These are phyloP conservation scores for Macquaria australasica DNA, from an alignment of 2,113 vertebrate species.

Conservation along the genomic window DNA sequence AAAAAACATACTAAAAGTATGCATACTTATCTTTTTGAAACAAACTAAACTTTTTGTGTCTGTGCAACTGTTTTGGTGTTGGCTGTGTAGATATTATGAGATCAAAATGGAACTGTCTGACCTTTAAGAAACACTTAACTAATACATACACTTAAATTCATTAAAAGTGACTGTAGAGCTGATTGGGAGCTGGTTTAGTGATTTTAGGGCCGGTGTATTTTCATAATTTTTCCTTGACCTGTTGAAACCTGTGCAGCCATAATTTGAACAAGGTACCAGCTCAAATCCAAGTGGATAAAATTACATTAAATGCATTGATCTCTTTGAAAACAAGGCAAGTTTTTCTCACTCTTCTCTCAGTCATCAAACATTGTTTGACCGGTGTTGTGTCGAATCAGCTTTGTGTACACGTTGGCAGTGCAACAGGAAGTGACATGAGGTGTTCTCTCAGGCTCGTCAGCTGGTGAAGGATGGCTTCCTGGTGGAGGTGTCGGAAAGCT, in stretches of 20 bases:
- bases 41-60: too few species aligned
- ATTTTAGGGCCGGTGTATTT: not conserved
- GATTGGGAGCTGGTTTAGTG: not conserved
- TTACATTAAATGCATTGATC: too few species aligned
- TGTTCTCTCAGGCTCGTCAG: slow-evolving; percentile 89
- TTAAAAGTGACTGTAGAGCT: not conserved
- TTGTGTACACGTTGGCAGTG: not conserved
- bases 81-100: too few species aligned
- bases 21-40: too few species aligned
- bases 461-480: slow-evolving; percentile 98
- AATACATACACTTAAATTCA: too few species aligned
- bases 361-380: not conserved
- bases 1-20: too few species aligned
- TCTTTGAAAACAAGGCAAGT: not conserved
- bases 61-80: too few species aligned
- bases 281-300: too few species aligned
- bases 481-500: slow-evolving; percentile 96
- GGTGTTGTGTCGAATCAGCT: not conserved
- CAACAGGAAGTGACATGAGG: slow-evolving; percentile 34
- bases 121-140: not conserved
- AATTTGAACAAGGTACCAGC: too few species aligned
- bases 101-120: not conserved
- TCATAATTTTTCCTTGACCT: not conserved
- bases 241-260: too few species aligned
- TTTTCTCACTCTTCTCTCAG: not conserved